Conservation (phyloP, 2,113 vertebrate species). For the Gymnocephalus cernua region DNA sequence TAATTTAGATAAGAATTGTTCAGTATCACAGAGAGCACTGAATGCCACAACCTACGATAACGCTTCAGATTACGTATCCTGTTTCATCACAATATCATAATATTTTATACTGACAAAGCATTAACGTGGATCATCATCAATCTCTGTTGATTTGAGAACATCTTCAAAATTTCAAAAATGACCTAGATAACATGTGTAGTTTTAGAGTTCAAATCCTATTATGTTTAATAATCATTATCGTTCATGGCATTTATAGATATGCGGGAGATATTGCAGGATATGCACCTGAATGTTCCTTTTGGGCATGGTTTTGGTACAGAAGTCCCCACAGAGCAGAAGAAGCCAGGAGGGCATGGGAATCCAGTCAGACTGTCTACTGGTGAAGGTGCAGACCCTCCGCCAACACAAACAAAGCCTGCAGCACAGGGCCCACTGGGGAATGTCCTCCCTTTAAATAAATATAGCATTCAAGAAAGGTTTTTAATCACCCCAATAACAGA, state of each 20-base stretch:
- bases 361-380: constrained; percentile 84
- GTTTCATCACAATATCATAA: not conserved
- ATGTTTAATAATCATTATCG: not conserved
- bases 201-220: not conserved
- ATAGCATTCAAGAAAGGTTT: constrained; percentile 15
- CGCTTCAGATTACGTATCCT: not conserved
- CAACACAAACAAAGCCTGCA: constrained; percentile 89
- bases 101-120: not conserved
- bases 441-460: constrained; percentile 70
- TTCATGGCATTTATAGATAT: not conserved
- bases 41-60: not conserved
- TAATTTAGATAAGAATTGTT: not conserved
- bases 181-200: not conserved
- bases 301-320: constrained; percentile 78
- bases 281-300: constrained; percentile 85
- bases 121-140: constrained; percentile 1
- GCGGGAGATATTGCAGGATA: not conserved
- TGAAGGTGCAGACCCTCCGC: constrained; percentile 84
- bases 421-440: constrained; percentile 88
- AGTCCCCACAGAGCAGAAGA: constrained; percentile 75
- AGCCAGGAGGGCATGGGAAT: constrained; percentile 80
- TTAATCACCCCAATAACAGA: constrained; percentile 3
- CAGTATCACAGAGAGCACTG: not conserved
- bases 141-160: not conserved
- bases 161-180: not conserved